Evolutionary conservation across 92 coral and sea anemone genomes (phyloP).

Genomic region (Chrysogorgia sp.): DNA sequence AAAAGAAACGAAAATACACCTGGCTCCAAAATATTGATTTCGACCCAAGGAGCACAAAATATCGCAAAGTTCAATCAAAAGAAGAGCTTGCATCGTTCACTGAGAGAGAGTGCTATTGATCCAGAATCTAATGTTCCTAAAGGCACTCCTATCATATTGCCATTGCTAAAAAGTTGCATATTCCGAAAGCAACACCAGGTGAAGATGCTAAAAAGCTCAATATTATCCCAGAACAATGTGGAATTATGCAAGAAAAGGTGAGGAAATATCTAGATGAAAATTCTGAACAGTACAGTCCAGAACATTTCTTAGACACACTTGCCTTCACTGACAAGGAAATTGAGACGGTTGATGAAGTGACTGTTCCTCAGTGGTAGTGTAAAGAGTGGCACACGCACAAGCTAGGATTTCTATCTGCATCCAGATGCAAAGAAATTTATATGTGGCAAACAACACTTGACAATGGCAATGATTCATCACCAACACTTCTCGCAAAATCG

Average conservation of each 20-base stretch:
- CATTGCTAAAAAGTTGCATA: constrained; percentile 28
- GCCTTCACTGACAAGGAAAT: constrained; percentile 2
- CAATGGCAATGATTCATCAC: constrained; percentile 10
- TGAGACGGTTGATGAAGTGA: neutral
- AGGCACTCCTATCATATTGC: constrained; percentile 29
- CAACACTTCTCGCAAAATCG: constrained; percentile 24
- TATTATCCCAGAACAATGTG: constrained; percentile 30
- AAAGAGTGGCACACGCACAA: constrained; percentile 34
- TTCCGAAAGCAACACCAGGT: constrained; percentile 13
- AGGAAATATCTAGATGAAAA: constrained; percentile 6
- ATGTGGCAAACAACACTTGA: constrained; percentile 35
- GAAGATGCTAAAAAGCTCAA: constrained; percentile 18
- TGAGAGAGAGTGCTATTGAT: constrained; percentile 4
- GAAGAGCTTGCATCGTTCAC: constrained; percentile 18
- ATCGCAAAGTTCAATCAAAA: neutral
- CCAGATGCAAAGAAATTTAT: constrained; percentile 30
- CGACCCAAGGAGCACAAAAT: neutral
- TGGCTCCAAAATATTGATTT: too few species aligned
- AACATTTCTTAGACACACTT: constrained; percentile 11
- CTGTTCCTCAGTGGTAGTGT: constrained; percentile 30
- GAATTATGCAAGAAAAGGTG: constrained; percentile 32
- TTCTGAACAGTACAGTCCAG: constrained; percentile 1
- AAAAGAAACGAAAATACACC: too few species aligned
- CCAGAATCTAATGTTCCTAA: constrained; percentile 8
- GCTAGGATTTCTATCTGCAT: constrained; percentile 41